Evolutionary conservation across 2,113 vertebrate genomes (phyloP), one percentile per base, ranked within the genome.

Genomic region (Platanista minor): DNA sequence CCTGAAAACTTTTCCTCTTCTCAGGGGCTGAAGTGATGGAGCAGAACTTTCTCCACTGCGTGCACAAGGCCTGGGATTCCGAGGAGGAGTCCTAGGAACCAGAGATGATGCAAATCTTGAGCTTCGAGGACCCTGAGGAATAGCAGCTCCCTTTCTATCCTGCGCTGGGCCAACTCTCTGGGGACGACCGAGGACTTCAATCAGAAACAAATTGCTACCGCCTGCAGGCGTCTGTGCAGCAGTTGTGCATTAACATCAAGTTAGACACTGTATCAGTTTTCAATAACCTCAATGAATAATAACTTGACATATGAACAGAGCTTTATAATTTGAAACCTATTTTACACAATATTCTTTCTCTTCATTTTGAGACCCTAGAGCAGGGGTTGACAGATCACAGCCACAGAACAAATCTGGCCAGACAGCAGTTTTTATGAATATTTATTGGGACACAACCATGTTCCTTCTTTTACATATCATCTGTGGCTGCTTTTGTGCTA

Each of bases 341-440:
- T 91, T 93, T 95, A 87, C 33, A 67, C 10, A 75, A 36, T 33
- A 64, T 33, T 67, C 20, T 87, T 75, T 36, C 7, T 64, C n/a
- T 97, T 89, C 88, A 18, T 20, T 91, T 81, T 78, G 57, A 93
- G 36, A 80, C 21, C 23, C 67, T 67, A 82, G 23, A 77, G 17
- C 36, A 85, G n/a, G 2, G 9, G 59, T 41, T 94, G 57, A 6
- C n/a, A 87, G 83, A 83, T 41, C 80, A 64, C 0, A n/a, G 2
- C n/a, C 43, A 85, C 0, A 5, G 27, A 59, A 21, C 29, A 87
- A 91, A 94, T 67, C 54, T 3, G 5, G 14, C n/a, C 39, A 82
- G 33, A 5, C 20, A 77, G 8, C 2, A 67, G 20, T 67, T 84
- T 92, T 80, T 36, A 82, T 82, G 84, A 91, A 78, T 87, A 67